A percentile compares a stretch with the other conserved stretches of the same genome.
These are phyloP conservation scores for Mnemiopsis leidyi DNA, from an alignment of 37 sponge, comb jelly and placozoan genomes.

Conservation along the genomic window DNA sequence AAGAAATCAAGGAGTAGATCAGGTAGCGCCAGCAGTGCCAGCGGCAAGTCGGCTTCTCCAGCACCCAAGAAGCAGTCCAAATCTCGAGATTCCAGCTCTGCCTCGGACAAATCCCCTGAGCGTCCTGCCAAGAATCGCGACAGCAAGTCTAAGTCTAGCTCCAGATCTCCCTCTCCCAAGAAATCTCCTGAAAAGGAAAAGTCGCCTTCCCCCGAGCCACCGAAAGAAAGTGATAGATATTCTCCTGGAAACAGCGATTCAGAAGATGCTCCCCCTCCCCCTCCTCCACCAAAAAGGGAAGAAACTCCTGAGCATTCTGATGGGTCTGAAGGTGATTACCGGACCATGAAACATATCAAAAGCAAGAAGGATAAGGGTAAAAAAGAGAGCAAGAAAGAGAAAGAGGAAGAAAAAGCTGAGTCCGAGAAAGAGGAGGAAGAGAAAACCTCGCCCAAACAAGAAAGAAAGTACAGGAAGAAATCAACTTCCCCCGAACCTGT, in stretches of 20 bases:
- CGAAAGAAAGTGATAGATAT: constrained; percentile 17
- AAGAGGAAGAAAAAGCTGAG: constrained; percentile 23
- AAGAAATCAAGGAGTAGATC: constrained; percentile 42
- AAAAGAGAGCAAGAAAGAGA: constrained; percentile 34
- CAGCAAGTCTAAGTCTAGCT: constrained; percentile 18
- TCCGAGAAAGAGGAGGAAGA: background rate
- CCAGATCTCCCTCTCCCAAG: background rate
- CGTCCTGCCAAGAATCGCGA: background rate
- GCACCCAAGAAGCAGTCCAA: background rate
- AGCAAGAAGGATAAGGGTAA: constrained; percentile 63
- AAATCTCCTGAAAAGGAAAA: constrained; percentile 22
- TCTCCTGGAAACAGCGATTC: constrained; percentile 45
- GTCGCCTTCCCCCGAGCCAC: constrained; percentile 28
- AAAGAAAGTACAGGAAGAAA: constrained; percentile 15
- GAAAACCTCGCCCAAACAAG: constrained; percentile 7
- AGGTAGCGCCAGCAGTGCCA: background rate
- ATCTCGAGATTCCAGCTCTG: constrained; percentile 44
- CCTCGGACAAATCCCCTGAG: background rate
- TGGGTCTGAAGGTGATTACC: constrained; percentile 40
- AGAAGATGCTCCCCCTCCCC: background rate
- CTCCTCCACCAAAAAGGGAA: background rate
- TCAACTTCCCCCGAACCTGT: constrained; percentile 35
- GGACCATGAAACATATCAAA: constrained; percentile 62
- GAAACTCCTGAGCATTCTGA: constrained; percentile 46
- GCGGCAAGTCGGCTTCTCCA: constrained; percentile 10